phyloP scores from a whole-genome alignment of 2,113 vertebrate genomes.

The Forbesichthys papilliferus region DNA sequence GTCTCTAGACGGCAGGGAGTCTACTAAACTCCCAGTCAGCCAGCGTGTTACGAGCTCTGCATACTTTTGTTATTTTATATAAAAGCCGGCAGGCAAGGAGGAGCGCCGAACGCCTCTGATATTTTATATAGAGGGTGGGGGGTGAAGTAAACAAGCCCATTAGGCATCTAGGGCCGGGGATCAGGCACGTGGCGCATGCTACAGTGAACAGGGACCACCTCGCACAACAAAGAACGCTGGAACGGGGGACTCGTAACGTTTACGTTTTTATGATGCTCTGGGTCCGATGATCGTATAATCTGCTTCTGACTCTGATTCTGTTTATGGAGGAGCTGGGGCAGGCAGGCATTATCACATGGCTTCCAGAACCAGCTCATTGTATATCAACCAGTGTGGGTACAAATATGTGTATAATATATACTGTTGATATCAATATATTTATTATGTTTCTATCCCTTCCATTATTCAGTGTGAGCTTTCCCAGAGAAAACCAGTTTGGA shows the following conservation, averaged over 20 bases:
- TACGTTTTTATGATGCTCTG: conserved; percentile 39
- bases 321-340: conserved; percentile 15
- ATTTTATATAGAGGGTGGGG: conserved; percentile 60
- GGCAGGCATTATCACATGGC: background rate
- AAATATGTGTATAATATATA: too few species aligned
- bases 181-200: conserved; percentile 64
- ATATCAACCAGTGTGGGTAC: too few species aligned
- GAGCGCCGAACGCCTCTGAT: conserved; percentile 50
- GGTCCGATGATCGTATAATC: conserved; percentile 21
- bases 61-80: conserved; percentile 71
- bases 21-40: conserved; percentile 73
- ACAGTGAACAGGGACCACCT: conserved; percentile 38
- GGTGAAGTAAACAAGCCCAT: conserved; percentile 61
- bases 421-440: too few species aligned
- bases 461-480: too few species aligned
- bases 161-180: conserved; percentile 57
- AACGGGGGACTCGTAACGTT: conserved; percentile 19
- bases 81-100: conserved; percentile 57
- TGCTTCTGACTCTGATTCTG: conserved; percentile 31
- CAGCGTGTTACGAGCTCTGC: conserved; percentile 67
- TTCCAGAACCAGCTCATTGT: background rate
- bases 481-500: too few species aligned
- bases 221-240: conserved; percentile 32
- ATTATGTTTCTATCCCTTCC: too few species aligned
- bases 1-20: conserved; percentile 60